A percentile compares a stretch with the other conserved stretches of the same genome.
These are phyloP conservation scores for Ciconia nigra DNA, from an alignment of 2,797 vertebrate genomes.

Conservation along the genomic window DNA sequence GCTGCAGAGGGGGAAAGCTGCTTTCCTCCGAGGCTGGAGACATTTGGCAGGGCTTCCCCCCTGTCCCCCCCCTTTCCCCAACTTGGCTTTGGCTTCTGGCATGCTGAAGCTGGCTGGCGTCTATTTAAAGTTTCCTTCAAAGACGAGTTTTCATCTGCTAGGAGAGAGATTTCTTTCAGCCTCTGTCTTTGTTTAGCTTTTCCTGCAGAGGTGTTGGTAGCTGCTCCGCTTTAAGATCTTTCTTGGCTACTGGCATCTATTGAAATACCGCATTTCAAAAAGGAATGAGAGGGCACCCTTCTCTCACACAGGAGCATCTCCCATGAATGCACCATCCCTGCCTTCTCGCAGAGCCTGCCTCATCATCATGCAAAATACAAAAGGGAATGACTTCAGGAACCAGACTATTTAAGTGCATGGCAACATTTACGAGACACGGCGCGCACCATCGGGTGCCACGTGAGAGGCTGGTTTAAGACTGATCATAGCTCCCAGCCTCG, in stretches of 20 bases:
- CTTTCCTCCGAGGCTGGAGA: background rate
- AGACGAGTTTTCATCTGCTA: conserved; percentile 43
- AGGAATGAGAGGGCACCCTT: background rate
- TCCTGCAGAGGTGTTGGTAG: conserved; percentile 16
- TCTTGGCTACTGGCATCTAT: background rate
- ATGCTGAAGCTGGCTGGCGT: conserved; percentile 17
- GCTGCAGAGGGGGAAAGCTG: background rate
- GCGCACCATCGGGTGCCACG: fast-evolving
- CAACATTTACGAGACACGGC: background rate
- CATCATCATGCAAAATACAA: background rate
- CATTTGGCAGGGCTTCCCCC: background rate
- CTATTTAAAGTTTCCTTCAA: conserved; percentile 66
- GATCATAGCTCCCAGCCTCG: background rate
- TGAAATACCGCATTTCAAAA: background rate
- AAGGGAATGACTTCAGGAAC: background rate
- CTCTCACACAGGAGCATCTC: background rate
- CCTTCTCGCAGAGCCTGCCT: background rate
- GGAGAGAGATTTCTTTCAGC: conserved; percentile 7
- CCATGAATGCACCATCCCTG: background rate
- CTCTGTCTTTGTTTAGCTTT: conserved; percentile 11
- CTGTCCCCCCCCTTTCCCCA: background rate
- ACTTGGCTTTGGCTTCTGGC: conserved; percentile 23
- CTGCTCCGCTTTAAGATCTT: background rate
- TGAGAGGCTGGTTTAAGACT: background rate
- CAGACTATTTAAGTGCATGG: fast-evolving